Conservation (phyloP, 2,113 vertebrate species). For the Gymnorhina tibicen region DNA sequence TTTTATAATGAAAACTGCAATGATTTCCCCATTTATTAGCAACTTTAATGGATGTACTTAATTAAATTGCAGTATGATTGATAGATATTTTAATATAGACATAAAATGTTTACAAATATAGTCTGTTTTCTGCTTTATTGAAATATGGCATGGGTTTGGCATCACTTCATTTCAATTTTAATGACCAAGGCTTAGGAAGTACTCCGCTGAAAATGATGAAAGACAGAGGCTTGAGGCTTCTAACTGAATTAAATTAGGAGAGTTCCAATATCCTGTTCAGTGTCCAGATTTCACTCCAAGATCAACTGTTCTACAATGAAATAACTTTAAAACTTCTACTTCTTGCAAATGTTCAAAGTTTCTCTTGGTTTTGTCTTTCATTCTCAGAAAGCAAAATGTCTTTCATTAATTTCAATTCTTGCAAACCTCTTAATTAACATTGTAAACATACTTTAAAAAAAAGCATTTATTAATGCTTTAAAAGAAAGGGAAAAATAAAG, state of each 20-base stretch:
- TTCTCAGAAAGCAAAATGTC: not conserved
- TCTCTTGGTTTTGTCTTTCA: not conserved
- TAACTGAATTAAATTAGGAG: not conserved
- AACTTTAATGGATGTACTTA: not conserved
- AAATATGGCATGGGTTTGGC: not conserved
- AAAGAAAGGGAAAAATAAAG: not conserved
- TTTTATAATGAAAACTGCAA: not conserved
- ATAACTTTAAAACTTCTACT: not conserved
- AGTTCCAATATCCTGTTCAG: not conserved
- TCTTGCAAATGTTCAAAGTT: not conserved
- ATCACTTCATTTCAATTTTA: not conserved
- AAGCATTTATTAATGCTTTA: not conserved
- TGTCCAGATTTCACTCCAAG: not conserved
- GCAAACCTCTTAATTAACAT: not conserved
- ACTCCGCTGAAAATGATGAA: not conserved
- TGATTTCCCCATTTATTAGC: slow-evolving; percentile 1
- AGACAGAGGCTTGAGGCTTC: not conserved
- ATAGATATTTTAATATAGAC: not conserved
- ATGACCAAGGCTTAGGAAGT: not conserved
- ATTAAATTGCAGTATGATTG: not conserved
- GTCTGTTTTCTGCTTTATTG: not conserved
- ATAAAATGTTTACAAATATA: not conserved
- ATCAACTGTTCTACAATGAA: not conserved
- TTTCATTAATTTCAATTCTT: not conserved
- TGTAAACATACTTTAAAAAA: not conserved